phyloP scores from a whole-genome alignment of 2,113 vertebrate genomes.

The Xenopus borealis region DNA sequence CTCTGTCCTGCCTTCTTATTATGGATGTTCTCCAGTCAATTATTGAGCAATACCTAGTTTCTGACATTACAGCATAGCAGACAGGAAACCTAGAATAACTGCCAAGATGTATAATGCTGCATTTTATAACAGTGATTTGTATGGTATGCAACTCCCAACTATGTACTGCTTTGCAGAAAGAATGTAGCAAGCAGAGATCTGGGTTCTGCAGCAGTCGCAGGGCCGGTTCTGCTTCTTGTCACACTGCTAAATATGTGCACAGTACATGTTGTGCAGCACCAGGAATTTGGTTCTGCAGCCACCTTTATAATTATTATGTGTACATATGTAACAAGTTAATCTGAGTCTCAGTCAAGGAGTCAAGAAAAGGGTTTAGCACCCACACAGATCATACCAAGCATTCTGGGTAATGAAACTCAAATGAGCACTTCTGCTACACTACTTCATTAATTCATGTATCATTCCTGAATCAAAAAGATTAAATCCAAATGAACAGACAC shows the following conservation, averaged over 20 bases:
- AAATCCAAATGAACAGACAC: no score
- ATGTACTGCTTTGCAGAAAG: background rate
- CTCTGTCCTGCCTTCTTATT: background rate
- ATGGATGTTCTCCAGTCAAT: background rate
- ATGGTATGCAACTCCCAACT: background rate
- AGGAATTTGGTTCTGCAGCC: no score
- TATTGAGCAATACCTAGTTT: conserved; percentile 23
- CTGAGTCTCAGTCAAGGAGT: background rate
- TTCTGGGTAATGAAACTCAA: no score
- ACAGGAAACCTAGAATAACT: background rate
- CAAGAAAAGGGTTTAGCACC: no score
- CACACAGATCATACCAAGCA: no score
- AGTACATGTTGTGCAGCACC: background rate
- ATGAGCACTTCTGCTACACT: no score
- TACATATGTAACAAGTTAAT: background rate
- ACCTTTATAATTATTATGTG: no score
- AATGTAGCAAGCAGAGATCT: no score
- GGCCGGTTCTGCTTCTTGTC: conserved; percentile 1
- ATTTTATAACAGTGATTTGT: conserved; percentile 17
- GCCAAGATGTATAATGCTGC: background rate
- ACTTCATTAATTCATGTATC: no score
- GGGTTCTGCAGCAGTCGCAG: background rate
- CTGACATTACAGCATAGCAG: conserved; percentile 13
- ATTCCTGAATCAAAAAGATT: no score
- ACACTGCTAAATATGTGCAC: background rate